A percentile compares a stretch with the other conserved stretches of the same genome.
Evolutionary conservation across 2,888 invertebrate species (phyloP).

Genomic region (Cheilosia vernalis): DNA sequence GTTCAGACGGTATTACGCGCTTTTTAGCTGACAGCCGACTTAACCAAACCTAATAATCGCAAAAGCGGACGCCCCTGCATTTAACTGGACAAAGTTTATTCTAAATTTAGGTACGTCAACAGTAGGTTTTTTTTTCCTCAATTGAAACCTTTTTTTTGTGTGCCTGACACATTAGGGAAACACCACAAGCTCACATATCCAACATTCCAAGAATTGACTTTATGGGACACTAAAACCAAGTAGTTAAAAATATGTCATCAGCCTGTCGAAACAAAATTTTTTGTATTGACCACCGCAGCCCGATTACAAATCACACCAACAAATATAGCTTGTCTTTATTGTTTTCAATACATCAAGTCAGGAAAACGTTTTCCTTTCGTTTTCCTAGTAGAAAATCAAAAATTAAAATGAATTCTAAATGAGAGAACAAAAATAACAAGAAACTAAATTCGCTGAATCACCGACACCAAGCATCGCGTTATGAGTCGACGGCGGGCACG

Average conservation of each 20-base stretch:
- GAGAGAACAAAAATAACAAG: slow-evolving; percentile 21
- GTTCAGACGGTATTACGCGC: too few species aligned
- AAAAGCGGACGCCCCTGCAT: too few species aligned
- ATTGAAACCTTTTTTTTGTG: too few species aligned
- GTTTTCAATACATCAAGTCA: not conserved
- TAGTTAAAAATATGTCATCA: slow-evolving; percentile 13
- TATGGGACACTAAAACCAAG: slow-evolving; percentile 29
- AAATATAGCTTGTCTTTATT: not conserved
- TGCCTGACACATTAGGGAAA: too few species aligned
- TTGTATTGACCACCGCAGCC: not conserved
- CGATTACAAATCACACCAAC: not conserved
- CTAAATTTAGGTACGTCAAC: too few species aligned
- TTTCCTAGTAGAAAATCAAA: slow-evolving; percentile 11
- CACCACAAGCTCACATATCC: not conserved
- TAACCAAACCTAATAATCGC: too few species aligned
- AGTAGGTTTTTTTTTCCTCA: too few species aligned
- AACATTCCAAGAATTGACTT: slow-evolving; percentile 3
- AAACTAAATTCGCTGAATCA: slow-evolving; percentile 61
- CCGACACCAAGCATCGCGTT: slow-evolving; percentile 52
- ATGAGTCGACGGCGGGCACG: slow-evolving; percentile 47
- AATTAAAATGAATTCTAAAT: slow-evolving; percentile 31
- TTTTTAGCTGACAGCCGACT: too few species aligned
- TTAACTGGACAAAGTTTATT: too few species aligned
- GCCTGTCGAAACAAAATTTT: not conserved
- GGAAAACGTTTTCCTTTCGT: not conserved